Percentiles rank a stretch among this genome's conserved stretches.
These are phyloP conservation scores for Crotalus horridus DNA, from an alignment of 2,113 vertebrate genomes.

Conservation along the genomic window DNA sequence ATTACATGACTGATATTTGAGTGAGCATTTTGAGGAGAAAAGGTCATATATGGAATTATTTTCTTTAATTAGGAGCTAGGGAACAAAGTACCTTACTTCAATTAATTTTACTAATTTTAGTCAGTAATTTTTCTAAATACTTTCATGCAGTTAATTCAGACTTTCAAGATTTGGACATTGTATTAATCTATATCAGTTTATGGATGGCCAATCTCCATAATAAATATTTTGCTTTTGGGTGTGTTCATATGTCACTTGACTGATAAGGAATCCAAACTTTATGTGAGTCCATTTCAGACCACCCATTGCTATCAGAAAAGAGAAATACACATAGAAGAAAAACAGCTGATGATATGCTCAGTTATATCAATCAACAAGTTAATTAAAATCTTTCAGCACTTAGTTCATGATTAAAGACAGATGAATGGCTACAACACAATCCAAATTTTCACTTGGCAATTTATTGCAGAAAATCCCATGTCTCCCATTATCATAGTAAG, in stretches of 20 bases:
- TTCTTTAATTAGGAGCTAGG: background rate
- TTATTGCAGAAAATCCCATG: background rate
- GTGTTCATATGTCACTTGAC: background rate
- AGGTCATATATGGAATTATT: background rate
- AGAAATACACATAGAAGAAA: background rate
- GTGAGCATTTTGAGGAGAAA: background rate
- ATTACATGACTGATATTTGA: background rate
- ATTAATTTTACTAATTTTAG: background rate
- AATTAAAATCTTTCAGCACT: background rate
- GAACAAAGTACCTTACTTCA: background rate
- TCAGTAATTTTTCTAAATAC: background rate
- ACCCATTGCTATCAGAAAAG: background rate
- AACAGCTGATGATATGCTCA: background rate
- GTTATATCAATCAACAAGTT: background rate
- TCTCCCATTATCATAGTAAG: background rate
- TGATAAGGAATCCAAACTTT: background rate
- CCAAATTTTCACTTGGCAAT: background rate
- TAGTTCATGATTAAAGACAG: conserved; percentile 8
- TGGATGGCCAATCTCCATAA: background rate
- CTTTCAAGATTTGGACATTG: background rate
- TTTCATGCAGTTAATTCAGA: background rate
- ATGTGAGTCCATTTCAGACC: background rate
- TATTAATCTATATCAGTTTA: background rate
- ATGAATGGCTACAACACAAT: background rate
- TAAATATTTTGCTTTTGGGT: background rate